Evolutionary conservation across 2,888 invertebrate genomes (phyloP).

Genomic region (Shargacucullia verbasci): DNA sequence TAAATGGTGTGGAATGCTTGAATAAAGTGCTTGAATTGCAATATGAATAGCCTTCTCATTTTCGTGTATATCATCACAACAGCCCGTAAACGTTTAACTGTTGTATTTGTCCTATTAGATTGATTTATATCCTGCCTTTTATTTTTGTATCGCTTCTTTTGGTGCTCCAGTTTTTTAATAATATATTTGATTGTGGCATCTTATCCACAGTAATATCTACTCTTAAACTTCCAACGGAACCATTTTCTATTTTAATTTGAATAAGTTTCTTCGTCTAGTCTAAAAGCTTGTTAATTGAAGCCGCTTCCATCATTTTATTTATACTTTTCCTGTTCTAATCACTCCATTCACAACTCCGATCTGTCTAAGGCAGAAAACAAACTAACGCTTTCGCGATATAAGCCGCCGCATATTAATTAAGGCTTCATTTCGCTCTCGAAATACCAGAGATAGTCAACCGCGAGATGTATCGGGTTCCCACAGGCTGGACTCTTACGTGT

Average conservation of each 20-base stretch:
- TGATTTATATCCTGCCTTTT: neutral
- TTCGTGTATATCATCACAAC: neutral
- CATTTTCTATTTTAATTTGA: too few species aligned
- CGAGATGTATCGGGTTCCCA: conserved; percentile 57
- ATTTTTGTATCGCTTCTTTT: too few species aligned
- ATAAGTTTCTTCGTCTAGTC: too few species aligned
- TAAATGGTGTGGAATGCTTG: conserved; percentile 13
- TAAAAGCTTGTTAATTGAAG: too few species aligned
- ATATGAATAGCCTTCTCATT: neutral
- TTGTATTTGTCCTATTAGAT: neutral
- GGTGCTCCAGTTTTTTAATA: too few species aligned
- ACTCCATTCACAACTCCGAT: conserved; percentile 26
- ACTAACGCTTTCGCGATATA: conserved; percentile 21
- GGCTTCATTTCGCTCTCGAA: conserved; percentile 53
- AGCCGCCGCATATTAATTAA: conserved; percentile 56
- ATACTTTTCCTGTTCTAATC: conserved; percentile 1
- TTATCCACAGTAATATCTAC: too few species aligned
- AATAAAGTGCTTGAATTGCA: neutral
- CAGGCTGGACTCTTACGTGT: conserved; percentile 49
- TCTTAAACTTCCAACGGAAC: too few species aligned
- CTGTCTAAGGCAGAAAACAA: conserved; percentile 9
- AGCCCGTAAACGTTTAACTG: neutral
- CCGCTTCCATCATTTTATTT: too few species aligned
- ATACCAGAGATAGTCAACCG: conserved; percentile 52
- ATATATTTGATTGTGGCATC: too few species aligned